phyloP scores from a whole-genome alignment of 1,140 invertebrate genomes.

The Drosophila lowei region DNA sequence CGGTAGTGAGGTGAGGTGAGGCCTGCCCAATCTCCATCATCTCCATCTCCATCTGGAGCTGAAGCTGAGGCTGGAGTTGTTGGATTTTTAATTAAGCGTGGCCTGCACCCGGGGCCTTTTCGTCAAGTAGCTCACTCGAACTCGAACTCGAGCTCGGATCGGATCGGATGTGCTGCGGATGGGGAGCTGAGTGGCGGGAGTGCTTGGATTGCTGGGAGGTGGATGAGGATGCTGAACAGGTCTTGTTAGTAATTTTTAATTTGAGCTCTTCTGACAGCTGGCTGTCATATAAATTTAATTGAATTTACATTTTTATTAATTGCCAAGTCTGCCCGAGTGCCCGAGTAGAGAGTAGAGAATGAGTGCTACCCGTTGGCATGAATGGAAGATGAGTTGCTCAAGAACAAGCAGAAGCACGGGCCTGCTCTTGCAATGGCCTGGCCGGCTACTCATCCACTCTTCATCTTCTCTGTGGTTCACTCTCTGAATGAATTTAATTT shows the following conservation, averaged over 20 bases:
- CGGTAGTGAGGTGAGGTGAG: not conserved
- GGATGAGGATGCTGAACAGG: constrained; percentile 42
- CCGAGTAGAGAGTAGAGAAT: constrained; percentile 5
- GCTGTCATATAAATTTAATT: constrained; percentile 83
- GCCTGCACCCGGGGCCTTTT: constrained; percentile 57
- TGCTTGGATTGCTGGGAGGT: not conserved
- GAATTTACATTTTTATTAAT: constrained; percentile 83
- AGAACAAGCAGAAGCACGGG: not conserved
- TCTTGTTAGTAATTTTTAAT: constrained; percentile 83
- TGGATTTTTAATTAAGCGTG: constrained; percentile 79
- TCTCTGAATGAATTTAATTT: constrained; percentile 80
- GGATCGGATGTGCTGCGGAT: constrained; percentile 23
- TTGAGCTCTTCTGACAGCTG: constrained; percentile 82
- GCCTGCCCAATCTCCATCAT: constrained; percentile 43
- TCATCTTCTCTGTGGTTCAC: constrained; percentile 18
- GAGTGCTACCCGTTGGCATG: constrained; percentile 60
- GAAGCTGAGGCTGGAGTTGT: constrained; percentile 50
- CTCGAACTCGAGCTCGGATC: constrained; percentile 25
- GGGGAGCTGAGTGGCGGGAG: constrained; percentile 1
- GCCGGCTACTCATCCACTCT: constrained; percentile 34
- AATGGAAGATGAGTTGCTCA: constrained; percentile 58
- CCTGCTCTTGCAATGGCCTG: too few species aligned
- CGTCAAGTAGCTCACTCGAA: constrained; percentile 47
- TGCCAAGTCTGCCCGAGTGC: constrained; percentile 38
- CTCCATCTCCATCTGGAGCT: constrained; percentile 19